Conservation (phyloP, 2,113 vertebrate genomes). For the Elephas maximus region DNA sequence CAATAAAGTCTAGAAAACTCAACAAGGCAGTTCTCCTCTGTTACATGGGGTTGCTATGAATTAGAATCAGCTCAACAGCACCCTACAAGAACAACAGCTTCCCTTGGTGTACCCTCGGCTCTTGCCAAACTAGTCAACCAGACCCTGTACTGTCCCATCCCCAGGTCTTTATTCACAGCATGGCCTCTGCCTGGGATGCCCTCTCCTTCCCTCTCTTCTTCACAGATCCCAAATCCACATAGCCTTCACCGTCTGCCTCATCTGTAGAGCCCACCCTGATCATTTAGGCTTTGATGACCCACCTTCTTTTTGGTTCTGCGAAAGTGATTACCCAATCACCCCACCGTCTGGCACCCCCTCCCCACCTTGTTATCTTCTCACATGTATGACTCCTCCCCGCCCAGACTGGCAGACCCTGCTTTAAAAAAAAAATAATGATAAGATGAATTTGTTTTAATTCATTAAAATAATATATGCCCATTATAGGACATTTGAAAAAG, state of each 20-base stretch:
- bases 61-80: no score
- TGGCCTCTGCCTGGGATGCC: neutral
- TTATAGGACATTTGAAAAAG: slow-evolving; percentile 30
- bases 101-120: neutral
- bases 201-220: neutral
- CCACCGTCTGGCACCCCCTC: neutral
- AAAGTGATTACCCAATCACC: no score
- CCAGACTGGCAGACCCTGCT: neutral
- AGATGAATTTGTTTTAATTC: neutral
- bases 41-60: no score
- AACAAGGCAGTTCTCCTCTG: no score
- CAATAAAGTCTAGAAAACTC: no score
- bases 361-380: neutral
- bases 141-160: fast-evolving
- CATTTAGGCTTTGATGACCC: neutral
- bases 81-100: neutral
- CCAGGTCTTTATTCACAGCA: neutral
- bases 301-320: neutral
- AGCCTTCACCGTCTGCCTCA: neutral
- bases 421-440: neutral
- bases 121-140: neutral
- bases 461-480: neutral
- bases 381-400: neutral
- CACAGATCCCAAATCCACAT: neutral
- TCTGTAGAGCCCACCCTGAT: neutral